Evolutionary conservation across 2,888 invertebrate species (phyloP).

Genomic region (Melanophora roralis): DNA sequence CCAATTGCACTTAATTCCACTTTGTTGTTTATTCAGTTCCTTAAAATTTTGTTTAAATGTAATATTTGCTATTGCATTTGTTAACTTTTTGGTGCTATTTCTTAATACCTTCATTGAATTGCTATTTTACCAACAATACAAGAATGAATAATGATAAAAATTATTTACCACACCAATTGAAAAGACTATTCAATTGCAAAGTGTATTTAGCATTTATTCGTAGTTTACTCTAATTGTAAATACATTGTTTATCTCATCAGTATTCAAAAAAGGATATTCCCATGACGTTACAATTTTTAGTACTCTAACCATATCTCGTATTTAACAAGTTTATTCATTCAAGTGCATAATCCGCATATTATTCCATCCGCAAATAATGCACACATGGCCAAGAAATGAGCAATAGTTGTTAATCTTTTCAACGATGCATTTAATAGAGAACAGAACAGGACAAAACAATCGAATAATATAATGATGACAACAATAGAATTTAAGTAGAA

Average conservation of each 20-base stretch:
- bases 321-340: conserved; percentile 53
- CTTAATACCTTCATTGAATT: background rate
- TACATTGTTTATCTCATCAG: conserved; percentile 29
- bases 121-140: conserved; percentile 29
- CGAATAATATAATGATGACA: conserved; percentile 21
- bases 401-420: conserved; percentile 6
- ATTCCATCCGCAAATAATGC: conserved; percentile 58
- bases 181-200: conserved; percentile 22
- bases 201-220: conserved; percentile 28
- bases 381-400: conserved; percentile 49
- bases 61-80: background rate
- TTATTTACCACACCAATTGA: conserved; percentile 48
- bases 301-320: conserved; percentile 5
- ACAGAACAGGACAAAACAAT: conserved; percentile 29
- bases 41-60: background rate
- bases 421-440: conserved; percentile 27
- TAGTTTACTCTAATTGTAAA: background rate
- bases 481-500: conserved; percentile 48
- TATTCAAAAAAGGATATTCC: conserved; percentile 50
- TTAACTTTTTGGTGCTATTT: conserved; percentile 7
- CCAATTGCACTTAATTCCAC: background rate
- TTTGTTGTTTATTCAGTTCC: conserved; percentile 2
- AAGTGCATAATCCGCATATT: conserved; percentile 61
- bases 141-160: conserved; percentile 39
- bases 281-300: conserved; percentile 49